Base-by-base conservation (phyloP, 2,888 invertebrate genomes). In the Cepaea hortensis region DNA sequence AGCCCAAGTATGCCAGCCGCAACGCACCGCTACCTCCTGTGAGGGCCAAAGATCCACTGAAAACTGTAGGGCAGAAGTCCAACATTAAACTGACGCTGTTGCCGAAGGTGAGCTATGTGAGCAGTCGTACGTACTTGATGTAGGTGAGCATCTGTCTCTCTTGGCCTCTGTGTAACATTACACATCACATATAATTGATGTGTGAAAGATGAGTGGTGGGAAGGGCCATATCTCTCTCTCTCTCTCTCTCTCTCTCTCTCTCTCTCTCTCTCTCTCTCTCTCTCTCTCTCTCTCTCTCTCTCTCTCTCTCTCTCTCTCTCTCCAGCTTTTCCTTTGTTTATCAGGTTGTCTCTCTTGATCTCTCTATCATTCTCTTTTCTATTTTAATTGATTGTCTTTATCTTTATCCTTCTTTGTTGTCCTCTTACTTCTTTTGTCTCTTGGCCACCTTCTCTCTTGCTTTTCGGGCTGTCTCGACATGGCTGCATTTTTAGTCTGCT, bases 31-130 rank as follows among this genome's bases (percentile, higher is more conserved):
- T 55, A 46, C 61, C 76, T 11, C 89, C 90, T 15, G 72, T 88
- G 65, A 92, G 91, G 85, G 90, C 92, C 20, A 93, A 93, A 87
- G 93, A 93, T 91, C 96, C 96, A 0, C 91, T 96, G 23, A 96
- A 96, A 91, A 94, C 96, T 87, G 94, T 95, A 73, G 95, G 96
- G 0, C 95, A 96, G 86, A 96, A 96, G 87, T 92, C 92, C 46
- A 93, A 92, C 95, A 96, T 96, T 80, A 96, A 96, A 92, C 92
- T 96, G 87, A 96, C 96, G 48, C 93, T 96, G 79, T 90, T 93
- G 61, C 94, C 91, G 85, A 94, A 94, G 91, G 94, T 93, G 89
- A 87, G n/a, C 35, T 9, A 4, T 3, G 20, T 68, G 68, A 15
- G 68, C 68, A 68, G 20, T 5, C 18, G 13, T 55, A 11, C 55